A percentile compares a stretch with the other conserved stretches of the same genome.
These are phyloP conservation scores for Drosophila burlai DNA, from an alignment of 1,140 invertebrate species.

Conservation along the genomic window DNA sequence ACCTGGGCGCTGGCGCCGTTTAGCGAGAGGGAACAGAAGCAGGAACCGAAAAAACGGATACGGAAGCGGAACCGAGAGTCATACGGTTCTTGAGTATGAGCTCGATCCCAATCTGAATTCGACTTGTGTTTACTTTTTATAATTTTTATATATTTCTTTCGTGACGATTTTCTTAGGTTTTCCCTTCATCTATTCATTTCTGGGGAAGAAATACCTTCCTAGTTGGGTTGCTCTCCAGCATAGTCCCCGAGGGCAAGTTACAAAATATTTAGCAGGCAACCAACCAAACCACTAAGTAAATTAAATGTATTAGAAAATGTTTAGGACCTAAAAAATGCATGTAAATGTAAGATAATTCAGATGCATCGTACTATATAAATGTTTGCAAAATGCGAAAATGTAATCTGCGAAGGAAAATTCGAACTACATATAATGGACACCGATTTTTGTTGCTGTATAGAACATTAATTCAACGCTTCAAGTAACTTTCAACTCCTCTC, in stretches of 20 bases:
- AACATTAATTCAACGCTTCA: constrained; percentile 28
- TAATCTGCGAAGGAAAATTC: constrained; percentile 24
- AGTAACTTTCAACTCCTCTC: constrained; percentile 14
- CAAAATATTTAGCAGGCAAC: constrained; percentile 25
- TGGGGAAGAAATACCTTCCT: background rate
- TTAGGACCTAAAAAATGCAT: constrained; percentile 65
- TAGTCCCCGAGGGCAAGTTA: background rate
- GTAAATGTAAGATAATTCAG: constrained; percentile 72
- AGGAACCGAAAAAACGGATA: constrained; percentile 23
- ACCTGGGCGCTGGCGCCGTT: constrained; percentile 63
- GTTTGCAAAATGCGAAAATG: constrained; percentile 23
- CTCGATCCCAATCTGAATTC: constrained; percentile 25
- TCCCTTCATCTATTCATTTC: constrained; percentile 8
- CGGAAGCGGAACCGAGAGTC: constrained; percentile 27
- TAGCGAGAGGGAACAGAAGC: constrained; percentile 24
- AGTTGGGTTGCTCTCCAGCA: constrained; percentile 3
- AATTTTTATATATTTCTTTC: background rate
- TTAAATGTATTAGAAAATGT: constrained; percentile 83
- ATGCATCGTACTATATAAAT: constrained; percentile 26
- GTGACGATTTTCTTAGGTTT: background rate
- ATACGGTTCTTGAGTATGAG: constrained; percentile 34
- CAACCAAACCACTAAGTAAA: constrained; percentile 50
- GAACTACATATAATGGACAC: constrained; percentile 16
- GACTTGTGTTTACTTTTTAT: constrained; percentile 8
- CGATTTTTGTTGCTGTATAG: constrained; percentile 54